Evolutionary conservation across 2,797 vertebrate species (phyloP), one percentile per base, ranked within the genome.

Genomic region (Molothrus ater): DNA sequence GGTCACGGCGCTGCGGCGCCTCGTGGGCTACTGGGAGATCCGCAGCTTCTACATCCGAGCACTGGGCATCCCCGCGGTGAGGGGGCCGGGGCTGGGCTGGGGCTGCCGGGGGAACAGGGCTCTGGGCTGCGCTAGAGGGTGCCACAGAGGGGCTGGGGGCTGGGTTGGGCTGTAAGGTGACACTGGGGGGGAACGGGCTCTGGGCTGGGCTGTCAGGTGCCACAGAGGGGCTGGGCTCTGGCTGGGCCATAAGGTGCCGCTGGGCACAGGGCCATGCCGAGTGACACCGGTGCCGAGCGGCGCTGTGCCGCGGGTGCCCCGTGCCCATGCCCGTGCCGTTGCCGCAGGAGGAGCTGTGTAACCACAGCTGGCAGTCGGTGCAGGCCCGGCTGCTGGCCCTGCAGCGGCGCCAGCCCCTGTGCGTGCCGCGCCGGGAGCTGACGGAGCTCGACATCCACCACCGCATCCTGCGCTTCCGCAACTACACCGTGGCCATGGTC

Each of bases 401-500:
- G 91, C 99, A 99, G 98, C 99, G 99, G 87, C 99, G 99, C 85
- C 99, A 99, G 91, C 99, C 99, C 98, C 99, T 99, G 96, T 99
- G 99, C 76, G 99, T 99, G 94, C 99, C 99, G 78, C 99, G 99
- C 96, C 98, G 98, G 57, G 99, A 99, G 86, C 98, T 99, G 86
- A 98, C 98, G 0, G 99, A 99, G 96, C 97, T 99, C 19, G 99
- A 99, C 95, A 98, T 99, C 96, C 99, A 99, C 96, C 99, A 99
- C 94, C 98, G 99, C 88, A 99, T 99, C 96, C 98, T 99, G 86
- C 99, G 99, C 80, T 99, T 99, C 97, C 99, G 99, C 94, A 99
- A 99, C 98, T 99, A 99, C 97, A 99, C 99, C 97, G 99, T 99
- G 81, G 99, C 99, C 19, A 99, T 99, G 98, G 98, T 99, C 76